Base-by-base conservation (phyloP, 1,140 invertebrate species). In the Arion vulgaris region DNA sequence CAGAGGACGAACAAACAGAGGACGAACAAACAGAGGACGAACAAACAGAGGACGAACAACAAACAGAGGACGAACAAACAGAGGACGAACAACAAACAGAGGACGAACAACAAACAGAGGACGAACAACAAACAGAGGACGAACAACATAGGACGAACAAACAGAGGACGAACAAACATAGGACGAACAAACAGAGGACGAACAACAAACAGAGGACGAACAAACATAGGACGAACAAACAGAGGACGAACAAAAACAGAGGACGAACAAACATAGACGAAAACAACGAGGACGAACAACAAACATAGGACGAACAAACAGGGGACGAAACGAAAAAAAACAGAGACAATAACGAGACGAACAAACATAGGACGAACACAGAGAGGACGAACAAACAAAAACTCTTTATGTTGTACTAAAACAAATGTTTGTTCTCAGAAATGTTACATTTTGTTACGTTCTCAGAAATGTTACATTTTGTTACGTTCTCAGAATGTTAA, bases 281-380 rank as follows among this genome's bases (percentile, higher is more conserved):
- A 32, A 34, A 11, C 5, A 5, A 39, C 11, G 19, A 38, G 53
- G 38, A 80, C 11, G 38, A 34, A 45, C 17, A 66, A 39, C n/a
- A 68, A 34, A n/a, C 34, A 80, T 2, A 66, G 62, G 53, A 45
- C 5, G 62, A 80, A 62, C 7, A 32, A 71, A 19, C 68, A 41
- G 32, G 69, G 45, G 53, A 80, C 34, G n/a, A 32, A 71, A 80
- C 9, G 32, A 80, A 71, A 69, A 80, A 32, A 28, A 38, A 71
- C 1, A 71, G 34, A 39, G 39, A 45, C 1, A 80, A 38, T 57
- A 80, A 80, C 19, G 0, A 41, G 66, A n/a, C 34, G 49, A 41
- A 26, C 11, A 69, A 69, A 26, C 4, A 69, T 1, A 69, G 19
- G 38, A 80, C 36, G 78, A n/a, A 75, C 41, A 32, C 7, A 11